Evolutionary conservation across 2,113 vertebrate genomes (phyloP).

Genomic region (Xiphophorus couchianus): DNA sequence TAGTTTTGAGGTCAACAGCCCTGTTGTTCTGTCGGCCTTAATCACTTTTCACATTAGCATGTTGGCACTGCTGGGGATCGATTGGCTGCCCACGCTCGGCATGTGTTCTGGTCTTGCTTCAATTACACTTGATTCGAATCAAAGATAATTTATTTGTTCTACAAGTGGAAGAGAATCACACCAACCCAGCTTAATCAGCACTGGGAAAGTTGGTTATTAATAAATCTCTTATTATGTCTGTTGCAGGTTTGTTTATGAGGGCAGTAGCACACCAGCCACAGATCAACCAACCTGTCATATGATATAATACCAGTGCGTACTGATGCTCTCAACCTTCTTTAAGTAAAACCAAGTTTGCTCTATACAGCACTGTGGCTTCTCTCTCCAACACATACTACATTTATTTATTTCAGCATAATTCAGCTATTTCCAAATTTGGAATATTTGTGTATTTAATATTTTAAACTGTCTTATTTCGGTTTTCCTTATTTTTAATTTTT

Average conservation of each 20-base stretch:
- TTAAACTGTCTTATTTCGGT: no score
- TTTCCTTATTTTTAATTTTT: no score
- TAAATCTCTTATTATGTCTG: conserved; percentile 41
- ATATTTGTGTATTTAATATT: no score
- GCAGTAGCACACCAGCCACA: conserved; percentile 3
- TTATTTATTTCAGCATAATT: no score
- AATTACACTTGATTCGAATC: conserved; percentile 61
- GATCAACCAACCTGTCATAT: background rate
- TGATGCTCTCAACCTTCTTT: background rate
- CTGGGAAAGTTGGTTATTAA: conserved; percentile 32
- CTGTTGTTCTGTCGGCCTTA: conserved; percentile 40
- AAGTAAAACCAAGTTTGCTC: background rate
- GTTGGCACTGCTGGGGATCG: conserved; percentile 40
- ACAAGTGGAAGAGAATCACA: conserved; percentile 50
- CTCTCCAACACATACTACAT: background rate
- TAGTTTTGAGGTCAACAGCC: conserved; percentile 47
- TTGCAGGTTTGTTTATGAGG: conserved; percentile 5
- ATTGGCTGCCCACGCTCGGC: conserved; percentile 35
- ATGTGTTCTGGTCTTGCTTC: conserved; percentile 52
- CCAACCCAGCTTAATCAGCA: conserved; percentile 51
- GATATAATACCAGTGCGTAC: background rate
- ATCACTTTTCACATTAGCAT: conserved; percentile 62
- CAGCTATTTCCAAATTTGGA: no score
- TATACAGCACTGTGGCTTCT: background rate
- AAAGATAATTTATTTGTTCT: conserved; percentile 65